Percentiles rank a stretch among this genome's conserved stretches.
These are phyloP conservation scores for Chaenogobius annularis DNA, from an alignment of 2,113 vertebrate genomes.

Conservation along the genomic window DNA sequence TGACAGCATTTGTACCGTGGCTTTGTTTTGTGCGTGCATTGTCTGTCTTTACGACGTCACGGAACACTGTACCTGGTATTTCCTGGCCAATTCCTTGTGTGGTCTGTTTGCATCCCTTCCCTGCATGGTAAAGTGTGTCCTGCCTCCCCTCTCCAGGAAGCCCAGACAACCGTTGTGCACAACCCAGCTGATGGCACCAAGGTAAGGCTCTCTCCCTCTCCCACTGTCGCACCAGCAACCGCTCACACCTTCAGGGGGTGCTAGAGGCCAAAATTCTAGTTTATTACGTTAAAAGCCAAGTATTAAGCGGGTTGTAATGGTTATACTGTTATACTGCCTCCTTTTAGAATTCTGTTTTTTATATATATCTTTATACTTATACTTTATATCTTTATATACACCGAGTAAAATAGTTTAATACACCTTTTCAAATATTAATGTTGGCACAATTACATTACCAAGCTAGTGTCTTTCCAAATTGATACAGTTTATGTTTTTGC, in stretches of 20 bases:
- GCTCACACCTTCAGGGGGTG: slow-evolving; percentile 20
- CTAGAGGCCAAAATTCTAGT: slow-evolving; percentile 20
- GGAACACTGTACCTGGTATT: slow-evolving; percentile 36
- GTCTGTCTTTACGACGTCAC: slow-evolving; percentile 32
- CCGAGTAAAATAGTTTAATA: neutral
- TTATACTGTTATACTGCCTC: neutral
- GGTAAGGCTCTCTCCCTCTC: slow-evolving; percentile 81
- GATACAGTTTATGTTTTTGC: neutral
- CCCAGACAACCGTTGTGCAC: slow-evolving; percentile 98
- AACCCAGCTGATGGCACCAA: slow-evolving; percentile 97
- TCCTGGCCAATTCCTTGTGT: slow-evolving; percentile 37
- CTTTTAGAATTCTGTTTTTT: neutral
- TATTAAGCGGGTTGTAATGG: neutral
- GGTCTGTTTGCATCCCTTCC: slow-evolving; percentile 37
- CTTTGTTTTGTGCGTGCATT: slow-evolving; percentile 39
- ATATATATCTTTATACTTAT: neutral
- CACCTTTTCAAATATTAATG: neutral
- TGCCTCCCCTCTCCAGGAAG: slow-evolving; percentile 89
- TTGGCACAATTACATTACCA: neutral
- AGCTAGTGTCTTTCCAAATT: neutral
- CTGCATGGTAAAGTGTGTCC: slow-evolving; percentile 82
- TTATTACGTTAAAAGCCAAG: neutral
- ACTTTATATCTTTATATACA: too few species aligned
- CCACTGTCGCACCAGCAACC: slow-evolving; percentile 16
- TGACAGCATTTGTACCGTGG: slow-evolving; percentile 32